phyloP scores from a whole-genome alignment of 2,888 invertebrate species.

The Chalcosyrphus nemorum region DNA sequence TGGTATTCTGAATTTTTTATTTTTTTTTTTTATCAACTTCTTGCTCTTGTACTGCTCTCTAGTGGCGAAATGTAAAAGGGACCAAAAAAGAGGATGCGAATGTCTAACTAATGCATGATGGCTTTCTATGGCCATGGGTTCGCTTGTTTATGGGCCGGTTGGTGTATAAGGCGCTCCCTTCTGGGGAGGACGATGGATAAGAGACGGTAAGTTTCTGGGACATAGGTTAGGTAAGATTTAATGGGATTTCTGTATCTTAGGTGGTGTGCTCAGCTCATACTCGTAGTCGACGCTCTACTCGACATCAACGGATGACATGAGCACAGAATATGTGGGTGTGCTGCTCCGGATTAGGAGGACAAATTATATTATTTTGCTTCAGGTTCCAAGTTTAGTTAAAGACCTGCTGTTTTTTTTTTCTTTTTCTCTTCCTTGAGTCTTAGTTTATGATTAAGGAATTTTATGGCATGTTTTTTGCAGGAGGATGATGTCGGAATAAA shows the following conservation, averaged over 20 bases:
- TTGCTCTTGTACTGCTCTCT: conserved; percentile 13
- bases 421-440: not conserved
- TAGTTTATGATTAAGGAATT: not conserved
- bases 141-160: conserved; percentile 34
- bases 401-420: not conserved
- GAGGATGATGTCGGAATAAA: not conserved
- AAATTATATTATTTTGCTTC: conserved; percentile 41
- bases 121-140: conserved; percentile 40
- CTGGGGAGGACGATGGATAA: too few relatives aligned
- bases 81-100: conserved; percentile 20
- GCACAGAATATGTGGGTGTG: conserved; percentile 31
- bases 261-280: conserved; percentile 13
- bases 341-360: conserved; percentile 27
- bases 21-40: too few relatives aligned
- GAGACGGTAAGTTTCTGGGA: conserved; percentile 11
- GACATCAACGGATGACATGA: conserved; percentile 16
- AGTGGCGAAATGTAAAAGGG: conserved; percentile 19
- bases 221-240: conserved; percentile 49
- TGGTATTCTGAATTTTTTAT: not conserved
- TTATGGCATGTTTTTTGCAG: not conserved
- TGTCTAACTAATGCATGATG: conserved; percentile 46
- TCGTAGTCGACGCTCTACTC: conserved; percentile 23
- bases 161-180: conserved; percentile 2
- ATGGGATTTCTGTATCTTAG: conserved; percentile 33
- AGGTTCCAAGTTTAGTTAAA: not conserved